Conservation (phyloP, 2,888 invertebrate species). For the Acleris literana region DNA sequence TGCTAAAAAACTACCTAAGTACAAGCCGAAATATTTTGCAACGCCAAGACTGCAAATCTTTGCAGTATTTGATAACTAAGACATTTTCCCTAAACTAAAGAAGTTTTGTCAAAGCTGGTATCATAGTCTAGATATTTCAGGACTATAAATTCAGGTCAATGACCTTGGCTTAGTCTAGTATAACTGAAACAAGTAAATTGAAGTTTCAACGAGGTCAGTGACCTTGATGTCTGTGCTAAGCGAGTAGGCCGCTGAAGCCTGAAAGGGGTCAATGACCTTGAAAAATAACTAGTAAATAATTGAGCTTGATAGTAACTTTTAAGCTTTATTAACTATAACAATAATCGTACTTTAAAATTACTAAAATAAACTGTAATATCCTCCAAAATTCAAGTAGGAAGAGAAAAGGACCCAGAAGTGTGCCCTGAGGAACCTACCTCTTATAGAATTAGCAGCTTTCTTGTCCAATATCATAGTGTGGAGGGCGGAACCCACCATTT, state of each 20-base stretch:
- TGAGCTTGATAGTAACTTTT: no score
- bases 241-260: neutral
- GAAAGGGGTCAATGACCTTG: neutral
- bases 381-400: no score
- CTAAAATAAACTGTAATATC: no score
- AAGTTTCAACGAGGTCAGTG: neutral
- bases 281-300: neutral
- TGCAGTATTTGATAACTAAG: slow-evolving; percentile 19
- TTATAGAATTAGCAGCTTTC: slow-evolving; percentile 86
- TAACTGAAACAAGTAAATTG: neutral
- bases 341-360: no score
- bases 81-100: neutral
- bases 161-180: neutral
- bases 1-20: no score
- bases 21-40: no score
- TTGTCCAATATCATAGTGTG: slow-evolving; percentile 82
- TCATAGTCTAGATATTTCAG: no score
- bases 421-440: slow-evolving; percentile 75
- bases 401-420: no score
- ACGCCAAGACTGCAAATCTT: neutral
- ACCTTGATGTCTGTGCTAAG: neutral
- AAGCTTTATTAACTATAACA: no score
- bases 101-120: neutral
- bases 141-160: neutral
- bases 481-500: slow-evolving; percentile 73